Evolutionary conservation across 2,888 invertebrate species (phyloP).

Genomic region (Argyresthia goedartella): DNA sequence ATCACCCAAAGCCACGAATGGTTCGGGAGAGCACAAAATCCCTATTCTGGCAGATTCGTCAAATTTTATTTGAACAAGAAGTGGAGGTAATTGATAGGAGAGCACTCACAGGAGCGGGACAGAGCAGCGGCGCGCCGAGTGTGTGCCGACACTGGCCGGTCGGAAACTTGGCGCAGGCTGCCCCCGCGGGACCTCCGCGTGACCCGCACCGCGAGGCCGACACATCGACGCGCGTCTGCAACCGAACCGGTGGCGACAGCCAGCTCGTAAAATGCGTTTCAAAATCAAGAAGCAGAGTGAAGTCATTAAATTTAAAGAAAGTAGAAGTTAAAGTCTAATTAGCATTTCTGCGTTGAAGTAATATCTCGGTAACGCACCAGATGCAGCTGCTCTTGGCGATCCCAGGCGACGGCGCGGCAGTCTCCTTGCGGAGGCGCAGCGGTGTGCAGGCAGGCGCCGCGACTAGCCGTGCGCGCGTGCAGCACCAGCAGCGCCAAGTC

Average conservation of each 20-base stretch:
- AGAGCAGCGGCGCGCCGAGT: background rate
- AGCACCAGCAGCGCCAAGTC: constrained; percentile 2
- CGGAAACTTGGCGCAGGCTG: background rate
- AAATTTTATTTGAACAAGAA: no score
- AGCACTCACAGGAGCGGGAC: background rate
- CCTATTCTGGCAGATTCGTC: no score
- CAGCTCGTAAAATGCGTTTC: no score
- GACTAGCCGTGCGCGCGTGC: background rate
- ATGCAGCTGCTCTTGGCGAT: no score
- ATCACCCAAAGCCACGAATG: no score
- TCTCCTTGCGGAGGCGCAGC: background rate
- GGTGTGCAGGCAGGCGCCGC: background rate
- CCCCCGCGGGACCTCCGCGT: background rate
- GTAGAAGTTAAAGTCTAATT: no score
- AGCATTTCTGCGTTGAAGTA: no score
- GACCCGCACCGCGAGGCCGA: background rate
- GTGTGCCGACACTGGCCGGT: background rate
- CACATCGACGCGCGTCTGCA: background rate
- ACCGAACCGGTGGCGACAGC: background rate
- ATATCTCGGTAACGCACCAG: no score
- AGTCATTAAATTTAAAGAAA: no score
- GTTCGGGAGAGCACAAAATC: no score
- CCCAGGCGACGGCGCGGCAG: background rate
- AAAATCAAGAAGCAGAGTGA: no score
- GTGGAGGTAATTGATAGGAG: no score